Evolutionary conservation across 2,888 invertebrate genomes (phyloP).

Genomic region (Diaprepes abbreviatus): DNA sequence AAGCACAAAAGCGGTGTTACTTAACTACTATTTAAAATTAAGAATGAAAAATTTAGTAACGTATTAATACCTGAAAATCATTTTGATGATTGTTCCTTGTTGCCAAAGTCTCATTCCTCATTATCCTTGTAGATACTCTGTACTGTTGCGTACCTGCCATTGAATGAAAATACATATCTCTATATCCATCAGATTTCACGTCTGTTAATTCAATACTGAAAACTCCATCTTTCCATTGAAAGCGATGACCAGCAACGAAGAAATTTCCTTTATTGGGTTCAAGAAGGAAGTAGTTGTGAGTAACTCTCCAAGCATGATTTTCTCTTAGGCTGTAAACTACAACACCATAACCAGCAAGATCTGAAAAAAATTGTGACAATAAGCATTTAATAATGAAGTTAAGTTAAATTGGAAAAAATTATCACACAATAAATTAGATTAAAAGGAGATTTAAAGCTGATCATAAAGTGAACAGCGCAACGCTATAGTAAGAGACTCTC

Average conservation of each 20-base stretch:
- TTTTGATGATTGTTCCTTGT: conserved; percentile 70
- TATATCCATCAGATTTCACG: conserved; percentile 69
- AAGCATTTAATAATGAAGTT: too few relatives aligned
- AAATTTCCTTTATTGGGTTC: conserved; percentile 79
- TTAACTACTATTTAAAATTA: too few relatives aligned
- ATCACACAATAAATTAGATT: too few relatives aligned
- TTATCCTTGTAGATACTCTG: conserved; percentile 75
- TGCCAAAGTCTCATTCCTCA: conserved; percentile 71
- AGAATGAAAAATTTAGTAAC: too few relatives aligned
- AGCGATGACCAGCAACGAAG: conserved; percentile 76
- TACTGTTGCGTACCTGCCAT: conserved; percentile 82
- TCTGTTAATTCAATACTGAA: conserved; percentile 79
- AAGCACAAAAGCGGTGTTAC: too few relatives aligned
- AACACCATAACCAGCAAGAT: conserved; percentile 72
- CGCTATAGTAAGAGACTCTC: too few relatives aligned
- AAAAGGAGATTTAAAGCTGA: too few relatives aligned
- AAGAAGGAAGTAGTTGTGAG: conserved; percentile 81
- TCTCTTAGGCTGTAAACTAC: conserved; percentile 67
- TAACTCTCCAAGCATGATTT: conserved; percentile 74
- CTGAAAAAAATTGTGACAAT: conserved; percentile 39
- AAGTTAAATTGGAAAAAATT: too few relatives aligned
- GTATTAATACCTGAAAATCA: conserved; percentile 71
- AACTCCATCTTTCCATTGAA: conserved; percentile 86
- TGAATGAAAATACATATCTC: conserved; percentile 82
- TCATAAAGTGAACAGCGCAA: too few relatives aligned